A percentile compares a stretch with the other conserved stretches of the same genome.
phyloP scores from a whole-genome alignment of 2,113 vertebrate genomes.

The Mormoops blainvillei region DNA sequence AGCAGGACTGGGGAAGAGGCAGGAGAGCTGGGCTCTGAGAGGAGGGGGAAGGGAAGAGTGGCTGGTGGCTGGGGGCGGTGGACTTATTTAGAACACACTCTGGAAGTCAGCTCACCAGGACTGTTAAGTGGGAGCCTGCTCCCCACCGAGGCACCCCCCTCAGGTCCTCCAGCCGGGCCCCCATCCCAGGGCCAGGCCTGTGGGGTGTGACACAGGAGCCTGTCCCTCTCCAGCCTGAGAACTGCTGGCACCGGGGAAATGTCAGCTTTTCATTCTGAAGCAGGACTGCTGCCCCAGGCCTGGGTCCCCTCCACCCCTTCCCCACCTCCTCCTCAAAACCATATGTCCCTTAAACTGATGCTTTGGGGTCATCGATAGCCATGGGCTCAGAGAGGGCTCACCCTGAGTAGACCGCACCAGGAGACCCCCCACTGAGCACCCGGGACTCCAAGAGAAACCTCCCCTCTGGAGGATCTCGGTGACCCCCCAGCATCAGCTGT shows the following conservation, averaged over 20 bases:
- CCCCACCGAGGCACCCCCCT: fast-evolving
- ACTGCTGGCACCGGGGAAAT: neutral
- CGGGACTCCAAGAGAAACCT: neutral
- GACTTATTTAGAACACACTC: neutral
- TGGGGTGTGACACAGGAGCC: neutral
- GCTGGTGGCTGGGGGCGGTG: neutral
- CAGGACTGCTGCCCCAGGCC: fast-evolving
- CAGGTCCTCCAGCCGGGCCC: neutral
- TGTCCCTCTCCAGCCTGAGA: neutral
- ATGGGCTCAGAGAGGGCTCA: neutral
- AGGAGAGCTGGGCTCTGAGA: neutral
- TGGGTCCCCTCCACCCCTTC: neutral
- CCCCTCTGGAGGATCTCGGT: neutral
- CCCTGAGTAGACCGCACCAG: neutral
- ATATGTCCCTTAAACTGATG: neutral
- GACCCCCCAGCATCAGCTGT: neutral
- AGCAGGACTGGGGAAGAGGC: neutral
- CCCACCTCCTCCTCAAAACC: neutral
- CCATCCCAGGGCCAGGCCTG: neutral
- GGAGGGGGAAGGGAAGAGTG: too few species aligned
- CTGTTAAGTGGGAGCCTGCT: neutral
- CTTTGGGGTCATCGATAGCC: neutral
- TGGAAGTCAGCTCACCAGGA: neutral
- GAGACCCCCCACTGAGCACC: neutral
- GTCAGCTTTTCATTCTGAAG: neutral